A percentile compares a stretch with the other conserved stretches of the same genome.
phyloP scores from a whole-genome alignment of 2,113 vertebrate genomes.

The Noturus placidus region DNA sequence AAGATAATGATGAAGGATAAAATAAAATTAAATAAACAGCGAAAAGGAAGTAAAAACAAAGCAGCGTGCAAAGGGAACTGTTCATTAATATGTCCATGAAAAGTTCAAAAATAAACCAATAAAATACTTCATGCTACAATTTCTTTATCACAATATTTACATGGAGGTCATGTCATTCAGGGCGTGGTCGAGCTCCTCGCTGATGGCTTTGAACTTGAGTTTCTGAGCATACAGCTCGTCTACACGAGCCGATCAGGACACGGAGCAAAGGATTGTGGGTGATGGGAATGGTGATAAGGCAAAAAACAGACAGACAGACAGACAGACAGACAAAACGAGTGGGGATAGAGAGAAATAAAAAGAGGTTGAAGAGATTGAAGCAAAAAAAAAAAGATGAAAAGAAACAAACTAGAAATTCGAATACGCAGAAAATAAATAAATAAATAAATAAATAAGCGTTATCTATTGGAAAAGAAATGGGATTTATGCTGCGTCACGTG shows the following conservation, averaged over 20 bases:
- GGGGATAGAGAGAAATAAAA: conserved; percentile 38
- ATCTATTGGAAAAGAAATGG: not conserved
- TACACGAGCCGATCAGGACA: conserved; percentile 61
- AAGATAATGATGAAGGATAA: conserved; percentile 60
- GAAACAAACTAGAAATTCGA: conserved; percentile 49
- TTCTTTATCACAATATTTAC: conserved; percentile 76
- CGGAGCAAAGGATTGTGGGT: not conserved
- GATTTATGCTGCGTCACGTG: not conserved
- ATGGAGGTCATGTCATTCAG: conserved; percentile 99
- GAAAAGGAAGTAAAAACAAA: conserved; percentile 6
- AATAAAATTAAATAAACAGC: not conserved
- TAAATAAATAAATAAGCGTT: not conserved
- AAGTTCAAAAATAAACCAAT: not conserved
- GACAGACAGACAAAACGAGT: not conserved
- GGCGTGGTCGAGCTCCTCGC: conserved; percentile 99
- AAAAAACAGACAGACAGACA: conserved; percentile 53
- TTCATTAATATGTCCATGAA: not conserved
- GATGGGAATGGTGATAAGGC: conserved; percentile 24
- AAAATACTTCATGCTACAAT: not conserved
- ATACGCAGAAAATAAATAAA: not conserved
- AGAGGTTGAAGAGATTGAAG: conserved; percentile 7
- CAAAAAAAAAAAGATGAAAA: conserved; percentile 36
- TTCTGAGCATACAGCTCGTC: conserved; percentile 99
- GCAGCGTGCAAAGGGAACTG: not conserved
- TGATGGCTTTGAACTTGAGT: conserved; percentile 99